These are phyloP conservation scores for Cacatua alba DNA, from an alignment of 2,113 vertebrate species.

Conservation along the genomic window DNA sequence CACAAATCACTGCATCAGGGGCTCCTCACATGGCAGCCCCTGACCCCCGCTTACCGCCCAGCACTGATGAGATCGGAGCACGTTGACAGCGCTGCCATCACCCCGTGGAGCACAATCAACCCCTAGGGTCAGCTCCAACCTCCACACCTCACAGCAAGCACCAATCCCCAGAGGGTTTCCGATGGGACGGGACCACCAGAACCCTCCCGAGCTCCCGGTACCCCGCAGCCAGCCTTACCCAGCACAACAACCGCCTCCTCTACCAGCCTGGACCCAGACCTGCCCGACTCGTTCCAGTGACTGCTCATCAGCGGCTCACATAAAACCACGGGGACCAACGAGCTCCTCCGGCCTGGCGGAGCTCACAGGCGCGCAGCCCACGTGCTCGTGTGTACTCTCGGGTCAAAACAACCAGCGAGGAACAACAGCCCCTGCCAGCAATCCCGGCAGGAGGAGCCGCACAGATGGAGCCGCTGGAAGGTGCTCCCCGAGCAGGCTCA, in stretches of 20 bases:
- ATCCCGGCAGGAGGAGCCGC: not conserved
- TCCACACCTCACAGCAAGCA: not conserved
- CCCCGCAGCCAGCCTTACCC: not conserved
- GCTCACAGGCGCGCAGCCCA: not conserved
- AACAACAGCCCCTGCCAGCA: not conserved
- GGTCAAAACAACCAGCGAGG: not conserved
- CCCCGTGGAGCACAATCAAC: not conserved
- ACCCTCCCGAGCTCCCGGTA: rapidly evolving
- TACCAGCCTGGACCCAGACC: not conserved
- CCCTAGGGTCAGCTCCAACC: not conserved
- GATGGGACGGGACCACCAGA: rapidly evolving
- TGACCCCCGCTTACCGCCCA: not conserved
- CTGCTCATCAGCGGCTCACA: not conserved
- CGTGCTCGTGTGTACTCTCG: not conserved
- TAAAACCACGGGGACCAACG: not conserved
- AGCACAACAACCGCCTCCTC: not conserved
- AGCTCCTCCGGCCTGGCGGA: not conserved
- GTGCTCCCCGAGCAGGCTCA: not conserved
- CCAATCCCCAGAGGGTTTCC: rapidly evolving
- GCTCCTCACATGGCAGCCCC: rapidly evolving
- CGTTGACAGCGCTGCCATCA: not conserved
- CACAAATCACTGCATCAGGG: not conserved
- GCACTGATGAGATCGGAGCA: not conserved
- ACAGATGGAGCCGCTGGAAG: not conserved
- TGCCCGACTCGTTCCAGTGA: not conserved